Evolutionary conservation across 2,888 invertebrate species (phyloP).

Genomic region (Xiphydria camelus): DNA sequence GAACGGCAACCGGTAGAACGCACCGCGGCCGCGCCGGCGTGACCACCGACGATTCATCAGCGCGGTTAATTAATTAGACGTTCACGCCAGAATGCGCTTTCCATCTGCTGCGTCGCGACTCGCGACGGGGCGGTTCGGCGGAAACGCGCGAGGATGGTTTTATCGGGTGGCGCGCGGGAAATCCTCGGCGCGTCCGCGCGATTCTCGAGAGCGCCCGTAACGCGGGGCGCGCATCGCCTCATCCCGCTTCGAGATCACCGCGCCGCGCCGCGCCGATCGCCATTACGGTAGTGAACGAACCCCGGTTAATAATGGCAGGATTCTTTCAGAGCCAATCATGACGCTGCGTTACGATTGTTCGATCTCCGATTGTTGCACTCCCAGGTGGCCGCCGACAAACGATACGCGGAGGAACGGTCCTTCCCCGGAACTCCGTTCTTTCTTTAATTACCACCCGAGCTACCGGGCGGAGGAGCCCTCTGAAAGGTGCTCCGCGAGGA

Average conservation of each 20-base stretch:
- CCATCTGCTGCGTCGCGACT: conserved; percentile 19
- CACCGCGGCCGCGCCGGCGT: conserved; percentile 13
- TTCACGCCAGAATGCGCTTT: conserved; percentile 21
- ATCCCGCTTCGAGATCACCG: no score
- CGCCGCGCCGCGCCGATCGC: background rate
- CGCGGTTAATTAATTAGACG: conserved; percentile 24
- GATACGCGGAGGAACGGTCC: conserved; percentile 28
- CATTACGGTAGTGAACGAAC: conserved; percentile 3
- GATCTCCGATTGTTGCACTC: conserved; percentile 40
- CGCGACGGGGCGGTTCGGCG: conserved; percentile 19
- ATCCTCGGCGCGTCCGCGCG: conserved; percentile 22
- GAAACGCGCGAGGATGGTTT: conserved; percentile 7
- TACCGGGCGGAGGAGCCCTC: conserved; percentile 22
- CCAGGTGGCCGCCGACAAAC: conserved; percentile 47
- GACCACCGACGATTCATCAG: conserved; percentile 24
- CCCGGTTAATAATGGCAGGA: conserved; percentile 13
- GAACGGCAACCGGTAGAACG: no score
- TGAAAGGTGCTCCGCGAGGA: background rate
- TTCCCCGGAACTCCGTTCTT: conserved; percentile 16
- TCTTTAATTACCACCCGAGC: conserved; percentile 25
- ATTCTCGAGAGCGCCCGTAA: no score
- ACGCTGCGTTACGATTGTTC: conserved; percentile 48
- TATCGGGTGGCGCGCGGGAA: conserved; percentile 10
- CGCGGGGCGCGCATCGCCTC: no score
- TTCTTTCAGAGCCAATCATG: conserved; percentile 20